Evolutionary conservation across 1,140 invertebrate species (phyloP), one percentile per base, ranked within the genome.

Genomic region (Zaprionus africanus): DNA sequence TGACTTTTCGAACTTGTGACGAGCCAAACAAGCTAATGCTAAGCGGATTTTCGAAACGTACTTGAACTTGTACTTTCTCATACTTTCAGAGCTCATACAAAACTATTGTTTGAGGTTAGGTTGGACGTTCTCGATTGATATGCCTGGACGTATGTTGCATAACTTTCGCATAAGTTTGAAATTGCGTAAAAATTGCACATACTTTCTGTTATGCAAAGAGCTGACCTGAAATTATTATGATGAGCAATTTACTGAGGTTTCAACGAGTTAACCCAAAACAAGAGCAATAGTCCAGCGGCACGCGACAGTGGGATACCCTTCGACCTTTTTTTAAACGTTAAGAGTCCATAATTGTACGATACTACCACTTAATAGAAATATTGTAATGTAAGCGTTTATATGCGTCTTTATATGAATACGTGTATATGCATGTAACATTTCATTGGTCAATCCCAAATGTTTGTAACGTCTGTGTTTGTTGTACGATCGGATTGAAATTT

Each of bases 11-110:
- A 72, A 80, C 77, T 80, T 77, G 71, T 79, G 76, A 70, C 63
- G 34, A 88, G 84, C 76, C 51, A 70, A 80, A 76, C 76, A 73
- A 88, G 76, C 70, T 78, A 78, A 78, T 90, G 80, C 76, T 90
- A 88, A 88, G 82, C 85, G 85, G 85, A 90, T 90, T 88, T 79
- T 22, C 28, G 17, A 64, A 58, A 38, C 66, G 53, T 38, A 56
- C 31, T 67, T 46, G 17, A 34, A 46, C 62, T 53, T 28, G 34
- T 46, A 46, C 41, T 43, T 6, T 43, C n/a, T n/a, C 41, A 46
- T 46, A 46, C 41, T 17, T 46, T 9, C 41, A 46, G 41, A 46
- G n/a, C n/a, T 9, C n/a, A n/a, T 17, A 7, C n/a, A 46, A 4
- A 46, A 46, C n/a, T 46, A 46, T 46, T 46, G 41, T 46, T 46